phyloP scores from a whole-genome alignment of 2,888 invertebrate species.

The Cryptus armator region DNA sequence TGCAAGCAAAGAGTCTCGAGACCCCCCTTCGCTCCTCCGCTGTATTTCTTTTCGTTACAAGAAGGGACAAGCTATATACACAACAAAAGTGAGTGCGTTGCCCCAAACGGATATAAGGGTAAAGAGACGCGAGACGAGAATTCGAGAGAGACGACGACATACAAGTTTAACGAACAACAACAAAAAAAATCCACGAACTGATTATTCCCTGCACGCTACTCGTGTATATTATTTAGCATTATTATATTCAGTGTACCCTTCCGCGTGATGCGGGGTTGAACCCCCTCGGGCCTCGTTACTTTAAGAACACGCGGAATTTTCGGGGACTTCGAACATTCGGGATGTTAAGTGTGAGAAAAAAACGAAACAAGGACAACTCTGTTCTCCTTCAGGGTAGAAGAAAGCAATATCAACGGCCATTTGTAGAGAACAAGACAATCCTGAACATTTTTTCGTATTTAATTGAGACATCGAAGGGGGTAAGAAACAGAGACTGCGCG shows the following conservation, averaged over 20 bases:
- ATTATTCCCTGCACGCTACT: constrained; percentile 35
- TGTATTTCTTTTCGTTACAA: constrained; percentile 1
- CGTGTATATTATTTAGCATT: constrained; percentile 6
- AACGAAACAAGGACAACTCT: background rate
- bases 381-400: background rate
- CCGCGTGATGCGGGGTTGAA: background rate
- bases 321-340: constrained; percentile 1
- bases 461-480: constrained; percentile 2
- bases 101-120: background rate
- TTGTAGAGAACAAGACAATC: background rate
- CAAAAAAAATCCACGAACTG: constrained; percentile 1
- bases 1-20: background rate
- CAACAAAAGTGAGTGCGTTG: constrained; percentile 2
- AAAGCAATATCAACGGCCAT: background rate
- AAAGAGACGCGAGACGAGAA: background rate
- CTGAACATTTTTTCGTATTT: background rate
- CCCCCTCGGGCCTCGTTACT: constrained; percentile 17
- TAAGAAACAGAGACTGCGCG: background rate
- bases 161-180: background rate
- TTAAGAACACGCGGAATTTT: constrained; percentile 11
- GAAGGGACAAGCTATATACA: background rate
- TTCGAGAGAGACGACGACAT: background rate
- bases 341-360: constrained; percentile 16
- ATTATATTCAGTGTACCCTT: constrained; percentile 10
- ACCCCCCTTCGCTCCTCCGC: background rate